Percentiles rank a stretch among this genome's conserved stretches.
These are phyloP conservation scores for Tokudaia muenninki DNA, from an alignment of 2,797 vertebrate genomes.

Conservation along the genomic window DNA sequence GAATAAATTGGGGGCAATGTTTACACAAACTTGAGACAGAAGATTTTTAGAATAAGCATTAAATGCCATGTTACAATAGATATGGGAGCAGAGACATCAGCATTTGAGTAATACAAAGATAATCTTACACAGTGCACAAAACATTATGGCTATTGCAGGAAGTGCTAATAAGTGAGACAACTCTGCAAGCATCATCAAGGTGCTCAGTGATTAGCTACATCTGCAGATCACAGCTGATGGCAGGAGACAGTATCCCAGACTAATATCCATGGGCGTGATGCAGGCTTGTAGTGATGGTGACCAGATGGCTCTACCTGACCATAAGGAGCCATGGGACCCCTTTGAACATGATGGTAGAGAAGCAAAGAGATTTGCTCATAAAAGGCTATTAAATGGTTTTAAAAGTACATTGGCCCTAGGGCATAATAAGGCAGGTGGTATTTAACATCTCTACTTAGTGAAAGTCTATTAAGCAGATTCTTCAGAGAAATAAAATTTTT, in stretches of 20 bases:
- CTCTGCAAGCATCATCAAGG: background rate
- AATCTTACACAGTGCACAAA: background rate
- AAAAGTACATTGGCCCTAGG: background rate
- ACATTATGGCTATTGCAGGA: background rate
- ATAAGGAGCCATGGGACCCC: background rate
- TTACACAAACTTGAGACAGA: background rate
- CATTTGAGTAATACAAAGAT: background rate
- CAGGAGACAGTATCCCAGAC: background rate
- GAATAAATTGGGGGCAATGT: no score
- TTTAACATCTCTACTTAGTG: constrained; percentile 13
- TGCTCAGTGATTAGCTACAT: background rate
- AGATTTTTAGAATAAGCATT: background rate
- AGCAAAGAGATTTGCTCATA: background rate
- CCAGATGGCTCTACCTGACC: background rate
- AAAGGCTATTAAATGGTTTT: background rate
- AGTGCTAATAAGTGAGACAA: background rate
- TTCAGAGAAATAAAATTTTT: background rate
- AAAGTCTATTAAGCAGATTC: background rate
- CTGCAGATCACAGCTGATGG: background rate
- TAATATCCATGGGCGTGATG: background rate
- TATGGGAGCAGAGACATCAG: background rate
- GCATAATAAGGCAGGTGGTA: background rate
- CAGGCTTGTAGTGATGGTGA: background rate
- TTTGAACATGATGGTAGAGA: background rate
- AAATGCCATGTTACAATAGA: background rate